phyloP scores from a whole-genome alignment of 2,888 invertebrate genomes.

The Caenorhabditis panamensis region DNA sequence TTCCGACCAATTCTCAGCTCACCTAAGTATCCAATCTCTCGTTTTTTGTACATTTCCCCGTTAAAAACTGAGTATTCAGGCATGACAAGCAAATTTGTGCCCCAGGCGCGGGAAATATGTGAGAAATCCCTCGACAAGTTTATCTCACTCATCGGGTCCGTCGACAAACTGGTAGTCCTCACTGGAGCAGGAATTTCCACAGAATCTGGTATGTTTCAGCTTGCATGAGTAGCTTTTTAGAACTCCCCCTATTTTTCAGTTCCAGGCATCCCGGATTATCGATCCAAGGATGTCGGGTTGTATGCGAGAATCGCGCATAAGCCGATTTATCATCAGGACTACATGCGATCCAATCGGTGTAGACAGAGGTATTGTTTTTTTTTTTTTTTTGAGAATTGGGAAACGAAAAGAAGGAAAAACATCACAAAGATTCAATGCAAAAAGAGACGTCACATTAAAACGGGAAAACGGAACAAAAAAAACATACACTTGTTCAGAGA shows the following conservation, averaged over 20 bases:
- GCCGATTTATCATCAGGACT: slow-evolving; percentile 91
- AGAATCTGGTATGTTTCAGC: slow-evolving; percentile 85
- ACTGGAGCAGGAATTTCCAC: slow-evolving; percentile 98
- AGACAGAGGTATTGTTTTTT: slow-evolving; percentile 62
- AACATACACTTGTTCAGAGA: too few relatives aligned
- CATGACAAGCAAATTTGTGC: slow-evolving; percentile 43
- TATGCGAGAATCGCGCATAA: slow-evolving; percentile 85
- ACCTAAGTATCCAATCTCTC: too few relatives aligned
- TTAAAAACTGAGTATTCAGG: slow-evolving; percentile 10
- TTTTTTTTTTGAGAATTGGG: not conserved
- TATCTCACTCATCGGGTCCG: slow-evolving; percentile 20
- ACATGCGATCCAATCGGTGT: slow-evolving; percentile 83
- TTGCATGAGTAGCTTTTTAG: not conserved
- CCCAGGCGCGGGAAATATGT: slow-evolving; percentile 31
- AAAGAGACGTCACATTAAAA: too few relatives aligned
- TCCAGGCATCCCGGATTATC: slow-evolving; percentile 87
- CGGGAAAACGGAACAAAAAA: too few relatives aligned
- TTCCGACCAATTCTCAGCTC: too few relatives aligned
- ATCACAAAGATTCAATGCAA: too few relatives aligned
- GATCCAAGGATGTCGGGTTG: slow-evolving; percentile 74
- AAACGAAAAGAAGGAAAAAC: not conserved
- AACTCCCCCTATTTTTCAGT: slow-evolving; percentile 15
- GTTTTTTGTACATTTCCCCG: not conserved
- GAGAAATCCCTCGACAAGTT: slow-evolving; percentile 48
- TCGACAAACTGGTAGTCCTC: slow-evolving; percentile 85